phyloP scores from a whole-genome alignment of 2,113 vertebrate genomes.

The Varanus salvator region DNA sequence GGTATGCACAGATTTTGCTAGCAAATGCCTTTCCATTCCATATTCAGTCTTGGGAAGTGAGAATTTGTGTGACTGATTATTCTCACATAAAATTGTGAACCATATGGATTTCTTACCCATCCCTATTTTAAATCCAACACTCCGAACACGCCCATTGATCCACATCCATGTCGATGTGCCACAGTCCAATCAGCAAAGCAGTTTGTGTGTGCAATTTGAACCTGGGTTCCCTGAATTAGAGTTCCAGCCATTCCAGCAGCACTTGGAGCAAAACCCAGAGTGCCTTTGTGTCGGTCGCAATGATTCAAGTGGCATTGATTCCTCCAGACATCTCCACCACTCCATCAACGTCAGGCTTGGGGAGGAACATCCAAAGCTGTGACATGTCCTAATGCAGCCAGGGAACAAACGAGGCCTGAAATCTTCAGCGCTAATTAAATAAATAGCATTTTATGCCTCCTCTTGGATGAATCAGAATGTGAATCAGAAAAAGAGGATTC shows the following conservation, averaged over 20 bases:
- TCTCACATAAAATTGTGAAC: no score
- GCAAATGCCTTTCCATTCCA: no score
- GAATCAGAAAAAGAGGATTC: background rate
- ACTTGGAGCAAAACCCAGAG: no score
- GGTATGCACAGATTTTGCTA: no score
- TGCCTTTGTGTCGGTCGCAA: background rate
- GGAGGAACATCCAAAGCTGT: background rate
- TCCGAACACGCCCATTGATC: background rate
- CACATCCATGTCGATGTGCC: background rate
- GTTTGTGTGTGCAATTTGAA: no score
- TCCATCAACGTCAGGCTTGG: background rate
- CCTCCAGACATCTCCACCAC: background rate
- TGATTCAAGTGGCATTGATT: background rate
- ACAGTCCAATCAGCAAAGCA: background rate
- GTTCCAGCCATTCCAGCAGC: no score
- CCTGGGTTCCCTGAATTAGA: background rate
- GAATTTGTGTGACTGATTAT: no score
- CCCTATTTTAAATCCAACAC: no score
- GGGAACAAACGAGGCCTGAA: conserved; percentile 25
- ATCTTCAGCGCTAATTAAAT: conserved; percentile 32
- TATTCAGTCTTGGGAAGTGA: no score
- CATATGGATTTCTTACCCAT: no score
- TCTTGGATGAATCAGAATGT: conserved; percentile 15
- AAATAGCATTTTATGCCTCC: conserved; percentile 14
- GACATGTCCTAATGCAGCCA: conserved; percentile 5